Evolutionary conservation across 2,113 vertebrate species (phyloP).

Genomic region (Antechinus flavipes): DNA sequence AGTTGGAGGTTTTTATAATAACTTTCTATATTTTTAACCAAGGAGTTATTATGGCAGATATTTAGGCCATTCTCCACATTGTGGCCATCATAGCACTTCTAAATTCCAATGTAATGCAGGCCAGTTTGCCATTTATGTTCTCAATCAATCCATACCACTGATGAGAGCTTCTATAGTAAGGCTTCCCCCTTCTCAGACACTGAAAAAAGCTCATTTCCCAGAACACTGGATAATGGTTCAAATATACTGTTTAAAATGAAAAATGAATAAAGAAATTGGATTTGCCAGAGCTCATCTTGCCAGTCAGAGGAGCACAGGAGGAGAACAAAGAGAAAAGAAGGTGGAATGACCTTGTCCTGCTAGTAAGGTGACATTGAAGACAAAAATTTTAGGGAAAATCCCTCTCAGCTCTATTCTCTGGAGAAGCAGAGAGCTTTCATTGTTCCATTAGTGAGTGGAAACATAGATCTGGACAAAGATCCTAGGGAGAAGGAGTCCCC

Average conservation of each 20-base stretch:
- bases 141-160: conserved; percentile 29
- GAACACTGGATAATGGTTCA: conserved; percentile 70
- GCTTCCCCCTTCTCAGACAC: conserved; percentile 39
- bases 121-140: conserved; percentile 45
- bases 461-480: not conserved
- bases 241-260: conserved; percentile 71
- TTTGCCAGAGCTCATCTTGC: conserved; percentile 62
- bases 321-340: conserved; percentile 54
- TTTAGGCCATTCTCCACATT: not conserved
- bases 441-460: not conserved
- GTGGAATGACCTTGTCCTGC: conserved; percentile 22
- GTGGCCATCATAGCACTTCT: conserved; percentile 36
- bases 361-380: not conserved
- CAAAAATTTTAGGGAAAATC: not conserved
- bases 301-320: conserved; percentile 67
- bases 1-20: conserved; percentile 5
- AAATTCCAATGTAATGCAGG: conserved; percentile 21
- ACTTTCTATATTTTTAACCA: conserved; percentile 22
- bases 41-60: not conserved
- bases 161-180: not conserved
- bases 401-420: conserved; percentile 34
- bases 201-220: conserved; percentile 69
- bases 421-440: not conserved
- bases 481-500: not conserved
- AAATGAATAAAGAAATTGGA: conserved; percentile 79